Base-by-base conservation (phyloP, 2,113 vertebrate species). In the Terrapene triunguis region DNA sequence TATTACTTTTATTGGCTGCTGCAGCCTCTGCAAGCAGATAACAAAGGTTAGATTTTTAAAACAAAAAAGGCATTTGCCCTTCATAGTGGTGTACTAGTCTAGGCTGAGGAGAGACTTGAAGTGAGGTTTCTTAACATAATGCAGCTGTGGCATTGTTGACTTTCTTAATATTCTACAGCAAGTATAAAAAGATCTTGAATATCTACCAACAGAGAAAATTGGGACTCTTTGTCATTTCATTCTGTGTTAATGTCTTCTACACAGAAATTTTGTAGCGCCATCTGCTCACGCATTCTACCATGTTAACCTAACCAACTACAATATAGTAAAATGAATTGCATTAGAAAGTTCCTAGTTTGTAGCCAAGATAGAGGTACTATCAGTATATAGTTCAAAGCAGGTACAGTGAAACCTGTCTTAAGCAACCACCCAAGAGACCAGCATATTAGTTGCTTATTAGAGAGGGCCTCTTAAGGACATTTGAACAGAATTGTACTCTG, bases 401-500 rank as follows among this genome's bases (percentile, higher is more conserved):
- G 57, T 3, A 19, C 8, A 13, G 4, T 51, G 78, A 48, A 14
- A 48, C 6, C 25, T 27, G 29, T 32, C 21, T 86, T 35, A 80
- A 91, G 47, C 14, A 47, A 5, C 8, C 5, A 74, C 53, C n/a
- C 21, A 50, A 47, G 69, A 48, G 16, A 7, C 19, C 24, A 48
- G 12, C 10, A 19, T 38, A 27, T 11, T 5, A 2, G 10, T 3
- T 79, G 13, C 22, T 21, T 17, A 1, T 80, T 57, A 8, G 8
- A 25, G 48, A 80, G 42, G 27, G 4, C 16, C n/a, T 47, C 4
- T 42, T 44, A 79, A 6, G 14, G 16, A 48, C 10, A 69, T 32
- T 2, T 2, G 17, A 0, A 0, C 1, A 8, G 42, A 21, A n/a
- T 17, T 24, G 35, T 6, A 82, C 4, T 1, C 74, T 16, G 42